Conservation (phyloP, 2,797 vertebrate species). For the Hoplostethus atlanticus region DNA sequence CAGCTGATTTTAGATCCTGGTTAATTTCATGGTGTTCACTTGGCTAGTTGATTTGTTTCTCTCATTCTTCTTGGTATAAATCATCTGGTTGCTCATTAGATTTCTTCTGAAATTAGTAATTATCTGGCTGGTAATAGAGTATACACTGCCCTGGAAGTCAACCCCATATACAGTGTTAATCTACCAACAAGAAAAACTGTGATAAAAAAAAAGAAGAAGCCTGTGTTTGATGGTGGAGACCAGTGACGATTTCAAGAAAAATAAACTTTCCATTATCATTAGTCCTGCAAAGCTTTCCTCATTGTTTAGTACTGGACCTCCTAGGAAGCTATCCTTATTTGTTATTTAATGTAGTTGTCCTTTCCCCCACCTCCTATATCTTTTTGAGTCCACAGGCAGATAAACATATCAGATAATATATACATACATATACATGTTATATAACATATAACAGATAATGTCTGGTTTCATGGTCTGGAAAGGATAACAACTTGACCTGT, state of each 20-base stretch:
- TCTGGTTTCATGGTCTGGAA: constrained; percentile 3
- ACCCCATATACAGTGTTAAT: neutral
- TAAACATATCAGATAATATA: too few species aligned
- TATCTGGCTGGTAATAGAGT: neutral
- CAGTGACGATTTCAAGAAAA: too few species aligned
- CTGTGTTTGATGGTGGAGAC: too few species aligned
- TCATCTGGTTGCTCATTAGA: neutral
- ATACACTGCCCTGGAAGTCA: neutral
- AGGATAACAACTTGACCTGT: constrained; percentile 9
- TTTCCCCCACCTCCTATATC: too few species aligned
- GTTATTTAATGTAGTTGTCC: too few species aligned
- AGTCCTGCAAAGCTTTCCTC: too few species aligned
- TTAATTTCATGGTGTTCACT: constrained; percentile 15
- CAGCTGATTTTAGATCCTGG: constrained; percentile 10
- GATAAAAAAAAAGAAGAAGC: neutral
- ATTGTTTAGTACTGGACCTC: too few species aligned
- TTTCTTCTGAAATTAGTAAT: neutral
- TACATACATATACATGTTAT: too few species aligned
- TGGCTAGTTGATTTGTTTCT: constrained; percentile 21
- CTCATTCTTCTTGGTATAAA: constrained; percentile 5
- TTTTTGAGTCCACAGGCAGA: too few species aligned
- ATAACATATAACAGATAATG: too few species aligned
- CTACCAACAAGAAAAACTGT: neutral
- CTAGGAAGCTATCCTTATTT: too few species aligned
- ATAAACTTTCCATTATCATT: too few species aligned